Percentiles rank a stretch among this genome's conserved stretches.
phyloP scores from a whole-genome alignment of 2,113 vertebrate species.

The Corynorhinus townsendii region DNA sequence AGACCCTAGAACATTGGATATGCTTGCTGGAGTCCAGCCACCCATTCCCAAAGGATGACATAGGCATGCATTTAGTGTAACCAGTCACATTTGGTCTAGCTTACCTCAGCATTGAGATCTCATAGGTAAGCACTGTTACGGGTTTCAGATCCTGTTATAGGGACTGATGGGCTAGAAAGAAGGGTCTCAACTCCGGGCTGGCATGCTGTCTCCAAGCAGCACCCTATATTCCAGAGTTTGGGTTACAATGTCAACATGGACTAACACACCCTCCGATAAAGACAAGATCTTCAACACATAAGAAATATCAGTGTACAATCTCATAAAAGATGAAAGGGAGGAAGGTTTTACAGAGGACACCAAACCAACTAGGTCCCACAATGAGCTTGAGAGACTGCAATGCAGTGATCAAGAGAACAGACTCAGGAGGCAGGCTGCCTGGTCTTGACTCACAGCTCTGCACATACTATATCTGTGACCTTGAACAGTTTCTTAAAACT shows the following conservation, averaged over 20 bases:
- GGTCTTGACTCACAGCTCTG: not conserved
- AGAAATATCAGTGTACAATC: not conserved
- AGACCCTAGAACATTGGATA: not conserved
- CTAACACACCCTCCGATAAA: not conserved
- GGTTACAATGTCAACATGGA: not conserved
- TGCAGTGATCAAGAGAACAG: not conserved
- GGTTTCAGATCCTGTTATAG: not conserved
- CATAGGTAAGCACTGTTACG: not conserved
- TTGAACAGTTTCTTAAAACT: not conserved
- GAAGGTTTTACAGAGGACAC: not conserved
- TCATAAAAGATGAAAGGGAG: not conserved
- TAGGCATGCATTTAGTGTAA: not conserved
- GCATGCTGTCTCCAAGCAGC: not conserved
- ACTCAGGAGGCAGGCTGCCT: not conserved
- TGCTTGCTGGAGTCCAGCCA: not conserved
- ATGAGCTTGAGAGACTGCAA: not conserved
- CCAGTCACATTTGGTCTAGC: not conserved
- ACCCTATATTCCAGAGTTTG: not conserved
- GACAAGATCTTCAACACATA: not conserved
- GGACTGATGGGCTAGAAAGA: not conserved
- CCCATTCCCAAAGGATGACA: not conserved
- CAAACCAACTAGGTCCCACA: not conserved
- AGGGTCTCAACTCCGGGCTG: not conserved
- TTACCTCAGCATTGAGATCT: not conserved
- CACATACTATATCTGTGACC: not conserved